Base-by-base conservation (phyloP, 2,113 vertebrate species). In the Mirza zaza region DNA sequence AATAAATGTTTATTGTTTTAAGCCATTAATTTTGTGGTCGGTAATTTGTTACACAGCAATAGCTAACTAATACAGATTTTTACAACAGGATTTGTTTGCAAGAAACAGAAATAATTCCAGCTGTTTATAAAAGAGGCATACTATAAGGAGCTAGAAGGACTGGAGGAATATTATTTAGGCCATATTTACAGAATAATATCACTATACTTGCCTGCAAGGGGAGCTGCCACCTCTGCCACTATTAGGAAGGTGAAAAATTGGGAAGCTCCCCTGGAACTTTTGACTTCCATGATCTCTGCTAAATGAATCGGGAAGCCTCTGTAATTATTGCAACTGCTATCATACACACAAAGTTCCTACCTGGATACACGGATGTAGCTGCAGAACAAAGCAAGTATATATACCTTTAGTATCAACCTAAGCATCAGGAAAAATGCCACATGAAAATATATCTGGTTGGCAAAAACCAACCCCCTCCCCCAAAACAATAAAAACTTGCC, bases 11-110 rank as follows among this genome's bases (percentile, higher is more conserved):
- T 86, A 14, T 87, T 97, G 5, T 70, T 68, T 94, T 87, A 79
- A 75, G 73, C 32, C 11, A 73, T 32, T 75, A 67, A 27, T 71
- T 42, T 52, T n/a, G 20, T 34, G 48, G 32, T 10, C 52, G 9
- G n/a, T 52, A 71, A 55, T 96, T 96, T 88, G 36, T 88, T 87
- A 84, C 3, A 45, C 20, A 87, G 75, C 23, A 68, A 82, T 52
- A 87, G 77, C 39, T 55, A 70, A 77, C 27, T 11, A 93, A 83
- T 27, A 75, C 39, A 87, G 87, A 96, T 75, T 90, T 9, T 7
- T 70, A 63, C 63, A 48, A 68, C n/a, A 45, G 14, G 15, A 88
- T 42, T 96, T 61, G 15, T 90, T 83, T 73, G 90, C 39, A 85
- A 87, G 71, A 93, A 50, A 63, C 2, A 70, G 61, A 86, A 75